Evolutionary conservation across 2,113 vertebrate species (phyloP).

Genomic region (Scartelaos histophorus): DNA sequence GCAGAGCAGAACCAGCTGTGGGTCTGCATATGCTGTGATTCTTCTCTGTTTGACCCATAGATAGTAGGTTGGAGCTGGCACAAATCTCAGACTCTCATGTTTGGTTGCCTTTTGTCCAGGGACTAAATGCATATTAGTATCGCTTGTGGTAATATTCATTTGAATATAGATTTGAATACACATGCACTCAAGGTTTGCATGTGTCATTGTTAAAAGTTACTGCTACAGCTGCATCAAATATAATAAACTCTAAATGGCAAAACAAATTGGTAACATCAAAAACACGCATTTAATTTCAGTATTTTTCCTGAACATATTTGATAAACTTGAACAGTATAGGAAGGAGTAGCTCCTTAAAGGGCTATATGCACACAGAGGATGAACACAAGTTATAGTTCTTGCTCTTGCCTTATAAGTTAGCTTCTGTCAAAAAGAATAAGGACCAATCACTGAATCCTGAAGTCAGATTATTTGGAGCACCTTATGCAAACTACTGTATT

Average conservation of each 20-base stretch:
- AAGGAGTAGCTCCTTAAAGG: conserved; percentile 48
- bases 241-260: background rate
- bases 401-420: background rate
- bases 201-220: background rate
- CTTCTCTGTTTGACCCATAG: conserved; percentile 30
- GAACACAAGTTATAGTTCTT: conserved; percentile 1
- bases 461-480: background rate
- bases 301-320: background rate
- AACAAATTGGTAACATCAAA: background rate
- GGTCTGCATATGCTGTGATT: conserved; percentile 9
- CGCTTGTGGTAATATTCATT: conserved; percentile 2
- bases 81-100: conserved; percentile 14
- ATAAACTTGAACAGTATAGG: background rate
- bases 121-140: conserved; percentile 19
- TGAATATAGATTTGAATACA: conserved; percentile 35
- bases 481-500: background rate
- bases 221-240: background rate
- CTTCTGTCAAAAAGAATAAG: background rate
- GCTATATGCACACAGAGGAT: conserved; percentile 23
- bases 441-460: conserved; percentile 3
- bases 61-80: conserved; percentile 44
- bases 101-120: background rate
- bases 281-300: background rate
- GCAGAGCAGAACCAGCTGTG: conserved; percentile 36
- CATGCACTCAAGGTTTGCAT: conserved; percentile 45